These are phyloP conservation scores for Aramus guarauna DNA, from an alignment of 2,113 vertebrate species.

Conservation along the genomic window DNA sequence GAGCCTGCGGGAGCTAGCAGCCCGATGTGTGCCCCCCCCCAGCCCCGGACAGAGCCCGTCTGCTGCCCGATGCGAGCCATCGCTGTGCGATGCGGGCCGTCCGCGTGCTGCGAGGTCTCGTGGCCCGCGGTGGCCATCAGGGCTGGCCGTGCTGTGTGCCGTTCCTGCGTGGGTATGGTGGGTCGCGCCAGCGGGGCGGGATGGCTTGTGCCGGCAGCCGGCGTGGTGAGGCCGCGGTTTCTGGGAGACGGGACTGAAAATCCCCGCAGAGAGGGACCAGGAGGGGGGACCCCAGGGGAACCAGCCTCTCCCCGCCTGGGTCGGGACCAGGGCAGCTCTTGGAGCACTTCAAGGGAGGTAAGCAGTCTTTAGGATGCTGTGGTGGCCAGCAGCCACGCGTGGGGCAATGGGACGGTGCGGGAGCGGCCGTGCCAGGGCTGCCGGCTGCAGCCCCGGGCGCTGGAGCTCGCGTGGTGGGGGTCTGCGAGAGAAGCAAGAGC, in stretches of 20 bases:
- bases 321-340: not conserved
- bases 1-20: not conserved
- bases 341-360: not conserved
- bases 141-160: too few relatives aligned
- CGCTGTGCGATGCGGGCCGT: fast-evolving
- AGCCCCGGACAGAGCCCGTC: too few relatives aligned
- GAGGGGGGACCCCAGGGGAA: not conserved
- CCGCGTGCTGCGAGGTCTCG: fast-evolving
- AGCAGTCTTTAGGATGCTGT: not conserved
- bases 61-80: not conserved
- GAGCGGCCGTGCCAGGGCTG: too few relatives aligned
- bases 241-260: not conserved
- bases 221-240: not conserved
- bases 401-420: fast-evolving
- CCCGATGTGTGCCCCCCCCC: too few relatives aligned
- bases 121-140: not conserved
- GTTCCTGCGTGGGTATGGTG: too few relatives aligned
- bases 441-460: not conserved
- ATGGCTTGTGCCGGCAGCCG: not conserved
- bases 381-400: not conserved
- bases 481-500: not conserved
- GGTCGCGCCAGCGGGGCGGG: fast-evolving
- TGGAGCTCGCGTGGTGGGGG: too few relatives aligned
- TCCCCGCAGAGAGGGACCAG: not conserved
- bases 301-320: not conserved